A percentile compares a stretch with the other conserved stretches of the same genome.
Conservation (phyloP, 2,888 invertebrate genomes). For the Rutpela maculata region DNA sequence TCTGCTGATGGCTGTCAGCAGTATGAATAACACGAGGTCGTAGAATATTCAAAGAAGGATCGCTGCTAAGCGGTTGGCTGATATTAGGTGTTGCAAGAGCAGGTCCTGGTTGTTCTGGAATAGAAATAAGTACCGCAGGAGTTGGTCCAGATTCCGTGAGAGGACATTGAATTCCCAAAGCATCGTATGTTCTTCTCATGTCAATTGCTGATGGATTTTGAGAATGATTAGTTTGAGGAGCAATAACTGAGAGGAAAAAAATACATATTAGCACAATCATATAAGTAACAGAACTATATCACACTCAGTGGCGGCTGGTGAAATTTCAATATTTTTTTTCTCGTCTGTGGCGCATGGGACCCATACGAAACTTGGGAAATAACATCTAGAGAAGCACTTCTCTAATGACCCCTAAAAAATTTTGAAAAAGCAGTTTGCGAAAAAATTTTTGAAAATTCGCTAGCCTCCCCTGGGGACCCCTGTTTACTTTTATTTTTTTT, state of each 20-base stretch:
- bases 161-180: constrained; percentile 84
- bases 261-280: constrained; percentile 38
- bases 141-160: constrained; percentile 75
- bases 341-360: too few species aligned
- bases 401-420: too few species aligned
- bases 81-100: constrained; percentile 72
- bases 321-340: too few species aligned
- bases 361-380: too few species aligned
- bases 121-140: constrained; percentile 67
- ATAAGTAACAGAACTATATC: too few species aligned
- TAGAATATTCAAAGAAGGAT: constrained; percentile 70
- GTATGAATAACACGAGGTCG: constrained; percentile 67
- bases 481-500: too few species aligned
- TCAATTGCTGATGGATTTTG: constrained; percentile 79
- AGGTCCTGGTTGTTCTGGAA: constrained; percentile 66
- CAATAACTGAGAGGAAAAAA: constrained; percentile 62
- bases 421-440: too few species aligned
- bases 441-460: too few species aligned
- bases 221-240: constrained; percentile 71
- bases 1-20: constrained; percentile 74
- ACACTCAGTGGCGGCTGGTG: too few species aligned
- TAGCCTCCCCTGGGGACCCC: too few species aligned
- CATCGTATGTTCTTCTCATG: constrained; percentile 87
- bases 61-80: constrained; percentile 76
- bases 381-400: too few species aligned